These are phyloP conservation scores for Prionace glauca DNA, from an alignment of 2,797 vertebrate genomes.

Conservation along the genomic window DNA sequence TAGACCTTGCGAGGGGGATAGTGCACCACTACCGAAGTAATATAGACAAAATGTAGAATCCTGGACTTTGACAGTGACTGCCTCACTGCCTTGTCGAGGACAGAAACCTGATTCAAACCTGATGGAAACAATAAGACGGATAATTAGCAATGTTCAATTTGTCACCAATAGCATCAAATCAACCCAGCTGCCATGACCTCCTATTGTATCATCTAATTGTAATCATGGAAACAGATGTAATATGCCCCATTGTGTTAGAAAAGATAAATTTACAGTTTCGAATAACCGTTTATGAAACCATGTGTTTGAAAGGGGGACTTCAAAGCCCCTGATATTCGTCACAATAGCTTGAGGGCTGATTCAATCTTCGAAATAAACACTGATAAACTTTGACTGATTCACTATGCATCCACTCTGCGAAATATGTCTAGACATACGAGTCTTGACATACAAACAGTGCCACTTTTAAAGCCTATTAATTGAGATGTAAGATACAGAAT, in stretches of 20 bases:
- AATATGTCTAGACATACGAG: neutral
- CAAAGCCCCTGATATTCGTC: constrained; percentile 26
- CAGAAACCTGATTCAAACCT: neutral
- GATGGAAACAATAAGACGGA: neutral
- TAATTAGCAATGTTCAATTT: neutral
- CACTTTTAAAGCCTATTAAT: neutral
- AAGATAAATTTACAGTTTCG: neutral
- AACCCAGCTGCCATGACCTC: neutral
- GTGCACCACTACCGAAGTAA: neutral
- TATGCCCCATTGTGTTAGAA: neutral
- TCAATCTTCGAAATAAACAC: constrained; percentile 12
- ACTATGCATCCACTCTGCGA: neutral
- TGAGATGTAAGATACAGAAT: neutral
- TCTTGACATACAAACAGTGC: neutral
- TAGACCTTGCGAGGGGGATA: neutral
- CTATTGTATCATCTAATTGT: neutral
- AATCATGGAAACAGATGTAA: neutral
- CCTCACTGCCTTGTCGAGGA: neutral
- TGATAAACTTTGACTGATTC: constrained; percentile 19
- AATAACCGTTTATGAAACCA: constrained; percentile 25
- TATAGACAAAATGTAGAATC: neutral
- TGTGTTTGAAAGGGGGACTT: constrained; percentile 18
- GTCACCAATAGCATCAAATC: neutral
- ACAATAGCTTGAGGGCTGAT: constrained; percentile 15
- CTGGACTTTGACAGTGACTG: neutral